A percentile compares a stretch with the other conserved stretches of the same genome.
phyloP scores from a whole-genome alignment of 2,888 invertebrate species.

The Deladenus siricidicola region DNA sequence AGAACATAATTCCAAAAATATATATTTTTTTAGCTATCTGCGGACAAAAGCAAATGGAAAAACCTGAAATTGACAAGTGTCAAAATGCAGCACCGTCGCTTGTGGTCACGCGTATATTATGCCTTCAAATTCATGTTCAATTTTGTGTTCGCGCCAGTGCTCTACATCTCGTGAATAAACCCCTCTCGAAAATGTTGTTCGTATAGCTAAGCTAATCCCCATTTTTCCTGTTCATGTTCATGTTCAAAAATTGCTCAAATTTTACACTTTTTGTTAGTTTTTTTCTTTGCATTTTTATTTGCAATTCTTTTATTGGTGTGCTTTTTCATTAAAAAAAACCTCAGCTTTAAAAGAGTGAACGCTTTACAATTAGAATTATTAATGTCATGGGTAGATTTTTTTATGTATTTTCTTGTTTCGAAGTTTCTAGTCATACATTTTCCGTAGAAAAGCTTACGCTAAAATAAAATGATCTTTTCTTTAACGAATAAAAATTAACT shows the following conservation, averaged over 20 bases:
- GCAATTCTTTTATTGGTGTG: neutral
- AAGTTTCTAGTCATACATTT: no score
- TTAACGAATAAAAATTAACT: no score
- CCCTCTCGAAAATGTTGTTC: no score
- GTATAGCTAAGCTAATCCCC: no score
- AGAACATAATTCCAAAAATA: neutral
- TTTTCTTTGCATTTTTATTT: neutral
- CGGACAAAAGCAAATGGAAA: constrained; percentile 15
- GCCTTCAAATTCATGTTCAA: constrained; percentile 46
- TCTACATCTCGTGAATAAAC: constrained; percentile 24
- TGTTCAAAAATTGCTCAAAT: neutral
- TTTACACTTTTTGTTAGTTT: neutral
- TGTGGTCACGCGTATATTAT: constrained; percentile 42
- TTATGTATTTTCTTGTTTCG: no score
- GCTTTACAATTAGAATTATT: no score
- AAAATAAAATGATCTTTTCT: no score
- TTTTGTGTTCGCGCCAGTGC: constrained; percentile 45
- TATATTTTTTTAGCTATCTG: constrained; percentile 14
- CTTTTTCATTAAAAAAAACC: no score
- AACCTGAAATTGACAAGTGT: constrained; percentile 30
- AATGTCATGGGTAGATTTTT: no score
- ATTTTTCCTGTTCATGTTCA: neutral
- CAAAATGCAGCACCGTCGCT: constrained; percentile 30
- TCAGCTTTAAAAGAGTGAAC: no score
- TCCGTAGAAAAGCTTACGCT: no score